Evolutionary conservation across 1,140 invertebrate species (phyloP).

Genomic region (Eumeta japonica): DNA sequence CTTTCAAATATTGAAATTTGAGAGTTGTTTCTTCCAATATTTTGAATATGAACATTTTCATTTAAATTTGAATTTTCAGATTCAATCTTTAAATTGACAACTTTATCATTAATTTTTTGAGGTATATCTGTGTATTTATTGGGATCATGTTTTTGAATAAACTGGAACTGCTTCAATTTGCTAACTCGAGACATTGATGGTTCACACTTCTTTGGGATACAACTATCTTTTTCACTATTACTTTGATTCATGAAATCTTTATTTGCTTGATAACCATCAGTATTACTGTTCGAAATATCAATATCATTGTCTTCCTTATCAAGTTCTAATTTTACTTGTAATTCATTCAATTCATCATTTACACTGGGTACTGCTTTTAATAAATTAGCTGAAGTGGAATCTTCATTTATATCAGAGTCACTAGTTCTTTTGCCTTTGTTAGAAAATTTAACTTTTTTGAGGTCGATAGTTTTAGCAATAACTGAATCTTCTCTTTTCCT

Average conservation of each 20-base stretch:
- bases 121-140: conserved; percentile 21
- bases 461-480: conserved; percentile 15
- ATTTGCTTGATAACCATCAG: conserved; percentile 2
- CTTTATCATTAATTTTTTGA: conserved; percentile 9
- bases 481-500: conserved; percentile 40
- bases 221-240: conserved; percentile 7
- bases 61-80: neutral
- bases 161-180: conserved; percentile 47
- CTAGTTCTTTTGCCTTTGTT: conserved; percentile 16
- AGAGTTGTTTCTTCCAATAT: no score
- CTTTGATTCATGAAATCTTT: conserved; percentile 3
- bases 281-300: conserved; percentile 11
- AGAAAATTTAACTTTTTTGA: conserved; percentile 19
- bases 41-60: no score
- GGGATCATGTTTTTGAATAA: conserved; percentile 28
- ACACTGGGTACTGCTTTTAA: conserved; percentile 48
- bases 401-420: conserved; percentile 10
- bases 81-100: conserved; percentile 6
- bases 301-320: conserved; percentile 7
- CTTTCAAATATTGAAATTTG: conserved; percentile 54
- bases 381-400: conserved; percentile 16
- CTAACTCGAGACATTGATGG: conserved; percentile 20
- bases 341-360: conserved; percentile 39
- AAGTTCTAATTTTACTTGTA: conserved; percentile 10
- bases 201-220: conserved; percentile 9